These are phyloP conservation scores for Orthosia incerta DNA, from an alignment of 2,888 invertebrate species.

Conservation along the genomic window DNA sequence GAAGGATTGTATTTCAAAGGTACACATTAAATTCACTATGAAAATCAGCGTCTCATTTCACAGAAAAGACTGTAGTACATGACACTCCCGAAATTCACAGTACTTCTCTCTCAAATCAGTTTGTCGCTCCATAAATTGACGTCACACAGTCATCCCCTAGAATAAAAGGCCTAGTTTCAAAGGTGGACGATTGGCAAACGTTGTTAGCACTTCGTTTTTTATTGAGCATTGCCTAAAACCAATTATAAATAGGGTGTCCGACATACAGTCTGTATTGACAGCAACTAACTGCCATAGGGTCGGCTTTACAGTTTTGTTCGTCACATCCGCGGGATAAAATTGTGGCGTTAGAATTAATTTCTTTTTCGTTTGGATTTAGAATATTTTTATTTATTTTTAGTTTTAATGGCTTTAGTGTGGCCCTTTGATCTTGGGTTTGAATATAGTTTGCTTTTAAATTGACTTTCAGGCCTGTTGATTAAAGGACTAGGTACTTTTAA, in stretches of 20 bases:
- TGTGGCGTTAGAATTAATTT: conserved; percentile 13
- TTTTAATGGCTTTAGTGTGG: neutral
- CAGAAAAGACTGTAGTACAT: neutral
- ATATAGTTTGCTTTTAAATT: too few relatives aligned
- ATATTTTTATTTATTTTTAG: conserved; percentile 2
- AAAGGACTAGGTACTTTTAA: too few relatives aligned
- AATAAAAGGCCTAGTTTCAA: conserved; percentile 43
- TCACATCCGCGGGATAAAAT: conserved; percentile 9
- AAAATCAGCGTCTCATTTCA: too few relatives aligned
- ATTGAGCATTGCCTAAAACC: conserved; percentile 42
- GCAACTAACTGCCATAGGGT: conserved; percentile 41
- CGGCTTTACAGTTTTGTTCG: conserved; percentile 33
- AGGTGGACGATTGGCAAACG: conserved; percentile 42
- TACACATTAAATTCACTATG: too few relatives aligned
- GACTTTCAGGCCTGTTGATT: too few relatives aligned
- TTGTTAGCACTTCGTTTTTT: conserved; percentile 46
- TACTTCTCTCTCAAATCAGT: conserved; percentile 19
- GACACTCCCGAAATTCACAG: neutral
- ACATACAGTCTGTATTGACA: conserved; percentile 45
- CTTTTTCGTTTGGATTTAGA: conserved; percentile 10
- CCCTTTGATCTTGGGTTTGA: neutral
- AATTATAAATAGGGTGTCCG: conserved; percentile 51
- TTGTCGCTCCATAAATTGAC: neutral
- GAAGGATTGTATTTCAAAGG: too few relatives aligned
- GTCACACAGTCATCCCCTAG: neutral